phyloP scores from a whole-genome alignment of 2,797 vertebrate genomes.

The Megalops cyprinoides region DNA sequence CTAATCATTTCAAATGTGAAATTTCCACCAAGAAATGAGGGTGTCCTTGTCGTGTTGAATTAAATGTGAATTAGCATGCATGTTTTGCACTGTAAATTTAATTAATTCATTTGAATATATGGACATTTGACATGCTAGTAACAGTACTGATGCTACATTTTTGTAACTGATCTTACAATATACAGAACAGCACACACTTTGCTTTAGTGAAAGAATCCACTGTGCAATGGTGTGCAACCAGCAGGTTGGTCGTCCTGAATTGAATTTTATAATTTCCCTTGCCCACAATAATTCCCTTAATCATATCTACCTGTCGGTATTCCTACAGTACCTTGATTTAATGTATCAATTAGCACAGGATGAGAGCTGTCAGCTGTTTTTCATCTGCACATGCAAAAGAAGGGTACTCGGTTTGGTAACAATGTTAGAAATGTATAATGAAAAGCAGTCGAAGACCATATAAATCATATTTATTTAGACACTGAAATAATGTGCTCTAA shows the following conservation, averaged over 20 bases:
- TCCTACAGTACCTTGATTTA: background rate
- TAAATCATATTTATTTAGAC: too few species aligned
- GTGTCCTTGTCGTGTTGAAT: background rate
- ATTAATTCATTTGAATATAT: slow-evolving; percentile 1
- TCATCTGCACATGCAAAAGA: background rate
- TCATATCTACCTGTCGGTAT: background rate
- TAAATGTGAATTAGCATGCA: background rate
- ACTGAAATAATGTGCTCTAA: too few species aligned
- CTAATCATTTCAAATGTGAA: background rate
- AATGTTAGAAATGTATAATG: background rate
- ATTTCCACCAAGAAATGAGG: background rate
- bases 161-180: background rate
- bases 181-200: background rate
- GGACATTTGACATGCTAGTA: background rate
- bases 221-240: too few species aligned
- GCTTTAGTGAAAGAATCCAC: background rate
- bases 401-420: background rate
- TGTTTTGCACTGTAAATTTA: background rate
- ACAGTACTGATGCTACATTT: background rate
- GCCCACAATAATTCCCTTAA: too few species aligned
- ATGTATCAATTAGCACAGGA: background rate
- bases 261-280: too few species aligned
- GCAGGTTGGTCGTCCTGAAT: too few species aligned
- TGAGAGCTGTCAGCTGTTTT: background rate
- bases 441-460: background rate